A percentile compares a stretch with the other conserved stretches of the same genome.
Conservation (phyloP, 2,888 invertebrate species). For the Entomobrya proxima region DNA sequence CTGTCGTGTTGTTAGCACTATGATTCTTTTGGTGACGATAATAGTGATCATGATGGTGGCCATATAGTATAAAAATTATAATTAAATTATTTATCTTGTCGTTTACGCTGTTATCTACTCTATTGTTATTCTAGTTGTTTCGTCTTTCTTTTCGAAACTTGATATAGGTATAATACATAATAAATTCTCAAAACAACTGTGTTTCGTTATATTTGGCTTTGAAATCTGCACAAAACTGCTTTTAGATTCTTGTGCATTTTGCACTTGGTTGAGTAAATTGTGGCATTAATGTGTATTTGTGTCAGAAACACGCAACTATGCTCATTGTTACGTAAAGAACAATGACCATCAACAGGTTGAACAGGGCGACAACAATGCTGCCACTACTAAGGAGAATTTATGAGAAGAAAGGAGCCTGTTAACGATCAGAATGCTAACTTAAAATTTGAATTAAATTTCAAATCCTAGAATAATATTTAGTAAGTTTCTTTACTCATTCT, state of each 20-base stretch:
- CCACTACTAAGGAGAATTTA: background rate
- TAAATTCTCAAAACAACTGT: background rate
- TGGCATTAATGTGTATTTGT: background rate
- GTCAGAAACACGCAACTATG: slow-evolving; percentile 15
- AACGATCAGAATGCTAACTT: too few species aligned
- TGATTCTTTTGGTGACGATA: background rate
- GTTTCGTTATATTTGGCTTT: too few species aligned
- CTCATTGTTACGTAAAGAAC: slow-evolving; percentile 24
- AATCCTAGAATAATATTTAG: too few species aligned
- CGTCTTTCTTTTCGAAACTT: too few species aligned
- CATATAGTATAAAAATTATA: background rate
- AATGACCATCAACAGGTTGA: slow-evolving; percentile 20
- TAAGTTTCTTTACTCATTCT: too few species aligned
- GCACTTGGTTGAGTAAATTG: background rate
- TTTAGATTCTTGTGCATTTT: background rate
- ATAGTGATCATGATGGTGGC: background rate
- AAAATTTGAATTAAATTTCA: too few species aligned
- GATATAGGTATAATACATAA: too few species aligned
- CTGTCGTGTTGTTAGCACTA: background rate
- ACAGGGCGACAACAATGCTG: background rate
- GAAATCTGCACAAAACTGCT: background rate
- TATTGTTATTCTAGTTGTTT: too few species aligned
- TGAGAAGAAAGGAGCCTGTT: too few species aligned
- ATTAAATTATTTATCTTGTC: too few species aligned
- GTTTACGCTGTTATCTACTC: too few species aligned